Evolutionary conservation across 1,140 invertebrate genomes (phyloP).

Genomic region (Drosophila nikananu): DNA sequence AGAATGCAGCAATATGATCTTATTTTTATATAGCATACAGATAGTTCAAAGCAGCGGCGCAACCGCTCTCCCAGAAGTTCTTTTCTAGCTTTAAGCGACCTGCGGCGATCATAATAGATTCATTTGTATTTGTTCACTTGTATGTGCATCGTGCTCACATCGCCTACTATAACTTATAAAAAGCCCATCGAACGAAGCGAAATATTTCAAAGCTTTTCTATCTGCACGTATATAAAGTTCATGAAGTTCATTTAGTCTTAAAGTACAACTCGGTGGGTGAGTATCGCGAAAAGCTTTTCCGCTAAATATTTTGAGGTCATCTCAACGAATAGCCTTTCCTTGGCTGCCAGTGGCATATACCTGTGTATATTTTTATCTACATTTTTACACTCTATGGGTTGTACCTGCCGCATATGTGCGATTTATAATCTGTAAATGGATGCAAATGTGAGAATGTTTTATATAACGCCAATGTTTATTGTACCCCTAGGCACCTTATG

Average conservation of each 20-base stretch:
- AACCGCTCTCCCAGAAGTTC: background rate
- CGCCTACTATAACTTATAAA: conserved; percentile 36
- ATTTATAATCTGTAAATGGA: conserved; percentile 38
- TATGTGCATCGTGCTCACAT: conserved; percentile 4
- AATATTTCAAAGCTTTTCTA: conserved; percentile 55
- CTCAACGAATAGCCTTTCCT: conserved; percentile 29
- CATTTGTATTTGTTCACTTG: conserved; percentile 7
- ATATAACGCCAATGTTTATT: conserved; percentile 37
- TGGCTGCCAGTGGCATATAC: conserved; percentile 25
- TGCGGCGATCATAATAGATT: conserved; percentile 39
- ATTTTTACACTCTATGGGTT: conserved; percentile 23
- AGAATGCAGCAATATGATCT: conserved; percentile 19
- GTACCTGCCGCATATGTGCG: conserved; percentile 20
- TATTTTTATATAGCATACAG: background rate
- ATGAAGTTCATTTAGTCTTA: conserved; percentile 73
- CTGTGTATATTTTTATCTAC: conserved; percentile 45
- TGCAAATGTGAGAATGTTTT: conserved; percentile 34
- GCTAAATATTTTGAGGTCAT: conserved; percentile 71
- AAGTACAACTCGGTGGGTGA: conserved; percentile 69
- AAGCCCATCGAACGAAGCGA: conserved; percentile 31
- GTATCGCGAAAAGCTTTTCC: conserved; percentile 60
- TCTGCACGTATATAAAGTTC: conserved; percentile 50
- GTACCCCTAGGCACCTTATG: conserved; percentile 5
- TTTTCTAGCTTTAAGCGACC: conserved; percentile 12
- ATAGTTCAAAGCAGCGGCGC: conserved; percentile 9